phyloP scores from a whole-genome alignment of 2,113 vertebrate genomes.

The Neoarius graeffei region DNA sequence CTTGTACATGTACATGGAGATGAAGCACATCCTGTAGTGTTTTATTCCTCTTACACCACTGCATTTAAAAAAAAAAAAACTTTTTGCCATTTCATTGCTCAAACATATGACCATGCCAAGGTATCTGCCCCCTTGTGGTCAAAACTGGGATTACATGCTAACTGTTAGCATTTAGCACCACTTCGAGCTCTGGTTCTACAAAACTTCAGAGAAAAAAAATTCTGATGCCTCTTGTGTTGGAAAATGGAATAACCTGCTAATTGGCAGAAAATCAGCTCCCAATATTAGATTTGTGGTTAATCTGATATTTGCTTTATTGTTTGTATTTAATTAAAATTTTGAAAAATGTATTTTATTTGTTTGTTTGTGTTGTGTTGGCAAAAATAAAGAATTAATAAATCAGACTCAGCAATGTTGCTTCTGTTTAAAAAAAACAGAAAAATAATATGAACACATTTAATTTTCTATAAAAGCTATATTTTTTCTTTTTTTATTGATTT shows the following conservation, averaged over 20 bases:
- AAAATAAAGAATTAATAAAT: too few relatives aligned
- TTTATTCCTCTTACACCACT: not conserved
- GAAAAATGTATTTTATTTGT: too few relatives aligned
- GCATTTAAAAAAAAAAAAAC: too few relatives aligned
- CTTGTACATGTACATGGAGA: too few relatives aligned
- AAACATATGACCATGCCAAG: not conserved
- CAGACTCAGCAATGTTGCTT: too few relatives aligned
- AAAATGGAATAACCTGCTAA: not conserved
- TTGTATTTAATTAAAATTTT: too few relatives aligned
- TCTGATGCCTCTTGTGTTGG: not conserved
- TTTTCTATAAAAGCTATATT: not conserved
- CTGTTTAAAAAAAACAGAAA: too few relatives aligned
- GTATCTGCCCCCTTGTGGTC: not conserved
- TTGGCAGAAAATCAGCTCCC: not conserved
- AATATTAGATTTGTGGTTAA: not conserved
- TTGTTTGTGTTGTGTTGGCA: too few relatives aligned
- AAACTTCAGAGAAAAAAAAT: too few relatives aligned
- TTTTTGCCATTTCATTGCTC: not conserved
- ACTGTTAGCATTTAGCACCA: not conserved
- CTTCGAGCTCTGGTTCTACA: too few relatives aligned
- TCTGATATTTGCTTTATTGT: too few relatives aligned
- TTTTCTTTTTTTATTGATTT: not conserved
- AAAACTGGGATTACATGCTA: not conserved
- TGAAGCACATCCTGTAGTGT: not conserved
- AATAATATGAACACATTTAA: too few relatives aligned